Evolutionary conservation across 2,113 vertebrate species (phyloP), one percentile per base, ranked within the genome.

Genomic region (Eupsittula cactorum): DNA sequence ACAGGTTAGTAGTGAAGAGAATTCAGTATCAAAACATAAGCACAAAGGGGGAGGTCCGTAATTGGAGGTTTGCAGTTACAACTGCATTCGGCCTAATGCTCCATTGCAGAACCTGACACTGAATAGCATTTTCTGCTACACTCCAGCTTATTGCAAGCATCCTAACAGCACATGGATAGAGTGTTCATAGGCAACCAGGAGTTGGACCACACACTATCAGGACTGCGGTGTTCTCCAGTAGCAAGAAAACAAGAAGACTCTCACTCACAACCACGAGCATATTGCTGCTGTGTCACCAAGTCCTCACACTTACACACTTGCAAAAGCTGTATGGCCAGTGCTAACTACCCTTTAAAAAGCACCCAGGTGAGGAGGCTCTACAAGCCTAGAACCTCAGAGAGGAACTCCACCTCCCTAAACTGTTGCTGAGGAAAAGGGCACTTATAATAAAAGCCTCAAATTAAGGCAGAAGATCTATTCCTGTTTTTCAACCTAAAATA

Each of bases 11-110:
- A 7, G 37, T 52, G 21, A 17, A 41, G 13, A 95, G 59, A 96
- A 94, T 93, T 96, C 88, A 86, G 88, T 90, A 94, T 87, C 59
- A 74, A 97, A 97, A 96, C 80, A 93, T n/a, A 96, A 97, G 82
- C 60, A 92, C 11, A 28, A 63, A 52, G 5, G 2, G 29, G 17
- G 7, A 42, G 4, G n/a, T 42, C 25, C 95, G 68, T 97, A 97
- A 97, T 96, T 97, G 96, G 95, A 97, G 95, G 37, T 91, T 91
- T 86, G n/a, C 44, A 83, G 88, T 85, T 85, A 82, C 44, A 44
- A 64, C 20, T 68, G 59, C 93, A 92, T 96, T 95, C 59, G 69
- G 74, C 13, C 68, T 46, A 7, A 16, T 62, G 68, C 16, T 28
- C 42, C 17, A 79, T 25, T 71, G 55, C 49, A 80, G 57, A 70